These are phyloP conservation scores for Dipodomys stephensi DNA, from an alignment of 2,113 vertebrate genomes.

Conservation along the genomic window DNA sequence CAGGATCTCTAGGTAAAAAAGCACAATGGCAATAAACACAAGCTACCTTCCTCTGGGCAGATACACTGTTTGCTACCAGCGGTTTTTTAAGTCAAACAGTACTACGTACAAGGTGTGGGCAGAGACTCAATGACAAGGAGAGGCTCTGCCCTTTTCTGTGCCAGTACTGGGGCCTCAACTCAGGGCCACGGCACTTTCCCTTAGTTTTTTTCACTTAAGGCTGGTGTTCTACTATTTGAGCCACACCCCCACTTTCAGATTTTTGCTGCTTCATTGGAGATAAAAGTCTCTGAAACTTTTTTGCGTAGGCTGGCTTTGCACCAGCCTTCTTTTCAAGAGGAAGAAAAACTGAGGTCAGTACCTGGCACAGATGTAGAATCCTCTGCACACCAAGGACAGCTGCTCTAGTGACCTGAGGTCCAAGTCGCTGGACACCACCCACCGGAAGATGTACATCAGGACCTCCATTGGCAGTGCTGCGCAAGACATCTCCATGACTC, in stretches of 20 bases:
- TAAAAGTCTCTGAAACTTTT: too few relatives aligned
- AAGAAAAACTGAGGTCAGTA: slow-evolving; percentile 75
- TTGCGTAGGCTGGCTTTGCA: too few relatives aligned
- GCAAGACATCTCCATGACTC: slow-evolving; percentile 17
- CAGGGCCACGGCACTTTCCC: background rate
- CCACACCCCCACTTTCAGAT: too few relatives aligned
- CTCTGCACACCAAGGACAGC: slow-evolving; percentile 96
- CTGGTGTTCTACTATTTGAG: background rate
- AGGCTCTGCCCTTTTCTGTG: background rate
- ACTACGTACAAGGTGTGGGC: background rate
- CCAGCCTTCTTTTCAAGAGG: background rate
- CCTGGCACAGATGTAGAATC: slow-evolving; percentile 99
- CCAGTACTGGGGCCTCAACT: too few relatives aligned
- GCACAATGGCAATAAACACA: slow-evolving; percentile 34
- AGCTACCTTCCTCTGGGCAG: background rate
- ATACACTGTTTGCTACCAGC: background rate
- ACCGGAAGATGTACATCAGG: slow-evolving; percentile 98
- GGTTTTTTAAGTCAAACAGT: background rate
- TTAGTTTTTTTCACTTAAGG: background rate
- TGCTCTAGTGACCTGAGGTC: slow-evolving; percentile 97
- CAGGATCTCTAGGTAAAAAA: slow-evolving; percentile 92
- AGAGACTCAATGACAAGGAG: background rate
- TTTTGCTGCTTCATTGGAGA: too few relatives aligned
- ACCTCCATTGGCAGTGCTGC: slow-evolving; percentile 95
- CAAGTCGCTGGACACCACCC: slow-evolving; percentile 98